Base-by-base conservation (phyloP, 37 sponge, comb jelly and placozoan genomes). In the Aplysina aerophoba region DNA sequence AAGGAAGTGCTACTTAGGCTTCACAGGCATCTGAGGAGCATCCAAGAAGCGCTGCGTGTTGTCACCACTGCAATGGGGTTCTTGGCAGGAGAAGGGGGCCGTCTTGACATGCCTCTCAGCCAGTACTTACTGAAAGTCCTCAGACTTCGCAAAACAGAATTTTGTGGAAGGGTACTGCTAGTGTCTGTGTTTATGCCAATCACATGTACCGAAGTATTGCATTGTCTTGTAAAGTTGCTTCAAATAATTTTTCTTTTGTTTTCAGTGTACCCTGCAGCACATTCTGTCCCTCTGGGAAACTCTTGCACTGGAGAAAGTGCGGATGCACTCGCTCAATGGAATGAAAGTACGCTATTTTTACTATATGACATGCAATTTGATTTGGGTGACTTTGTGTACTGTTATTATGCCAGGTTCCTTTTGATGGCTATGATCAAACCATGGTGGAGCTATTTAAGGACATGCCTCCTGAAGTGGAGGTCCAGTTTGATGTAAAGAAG, bases 221-320 rank as follows among this genome's bases (percentile, higher is more conserved):
- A n/a, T n/a, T n/a, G n/a, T n/a, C 8, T 44, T 44, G 50, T 44
- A 8, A 8, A 11, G 6, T 44, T 11, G 50, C 8, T 44, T 44
- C 8, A 3, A 44, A 44, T 44, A 8, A 44, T 44, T 44, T 44
- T 44, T 8, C 50, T 8, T 44, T 11, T 44, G 12, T 50, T 24
- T 2, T 59, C 27, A 86, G 37, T 92, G 85, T 39, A 82, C 33
- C 19, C 84, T 92, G 12, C 35, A 57, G 20, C 86, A 92, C 61
- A 74, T 89, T 37, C 54, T 92, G 15, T 92, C 92, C 20, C 83
- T 92, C 1, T 92, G 92, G 92, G 86, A 89, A 38, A 84, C 87
- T 15, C 38, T 92, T 5, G 85, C 92, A 62, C 83, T 92, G 17
- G 84, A 88, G 41, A 50, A 86, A 19, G 84, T 87, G 0, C 63